phyloP scores from a whole-genome alignment of 1,140 invertebrate species.

The Nylanderia fulva region DNA sequence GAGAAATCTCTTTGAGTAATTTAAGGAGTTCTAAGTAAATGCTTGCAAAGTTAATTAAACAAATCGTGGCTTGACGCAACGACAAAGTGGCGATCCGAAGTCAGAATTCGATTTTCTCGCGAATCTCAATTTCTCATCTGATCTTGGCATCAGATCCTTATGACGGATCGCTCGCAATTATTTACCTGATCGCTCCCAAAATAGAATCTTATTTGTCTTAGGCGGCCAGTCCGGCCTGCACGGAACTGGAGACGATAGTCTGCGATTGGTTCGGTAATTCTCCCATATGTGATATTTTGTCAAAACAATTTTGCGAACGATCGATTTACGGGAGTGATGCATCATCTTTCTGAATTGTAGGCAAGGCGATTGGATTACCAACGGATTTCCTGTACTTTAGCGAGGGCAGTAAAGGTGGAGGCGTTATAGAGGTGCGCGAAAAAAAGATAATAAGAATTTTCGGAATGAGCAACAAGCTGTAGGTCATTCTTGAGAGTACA shows the following conservation, averaged over 20 bases:
- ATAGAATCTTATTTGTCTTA: slow-evolving; percentile 83
- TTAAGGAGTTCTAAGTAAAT: slow-evolving; percentile 18
- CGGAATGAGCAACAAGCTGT: not conserved
- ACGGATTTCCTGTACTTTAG: slow-evolving; percentile 93
- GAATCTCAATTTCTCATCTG: not conserved
- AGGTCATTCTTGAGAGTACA: not conserved
- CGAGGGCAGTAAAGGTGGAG: slow-evolving; percentile 95
- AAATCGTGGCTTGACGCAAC: not conserved
- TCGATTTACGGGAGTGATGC: slow-evolving; percentile 41
- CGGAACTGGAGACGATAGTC: slow-evolving; percentile 98
- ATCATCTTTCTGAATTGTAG: slow-evolving; percentile 81
- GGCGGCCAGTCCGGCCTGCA: slow-evolving; percentile 98
- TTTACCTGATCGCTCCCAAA: slow-evolving; percentile 41
- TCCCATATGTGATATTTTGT: not conserved
- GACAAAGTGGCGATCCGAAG: not conserved
- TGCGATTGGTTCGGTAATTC: slow-evolving; percentile 98
- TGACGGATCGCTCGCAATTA: slow-evolving; percentile 58
- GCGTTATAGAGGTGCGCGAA: slow-evolving; percentile 93
- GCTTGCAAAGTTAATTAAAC: slow-evolving; percentile 26
- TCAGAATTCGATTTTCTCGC: not conserved
- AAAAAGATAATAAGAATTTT: slow-evolving; percentile 20
- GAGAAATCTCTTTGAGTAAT: not conserved
- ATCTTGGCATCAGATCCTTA: not conserved
- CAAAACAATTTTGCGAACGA: not conserved
- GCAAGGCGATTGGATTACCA: slow-evolving; percentile 96